These are phyloP conservation scores for Onychomys arenicola DNA, from an alignment of 2,797 vertebrate genomes.

Conservation along the genomic window DNA sequence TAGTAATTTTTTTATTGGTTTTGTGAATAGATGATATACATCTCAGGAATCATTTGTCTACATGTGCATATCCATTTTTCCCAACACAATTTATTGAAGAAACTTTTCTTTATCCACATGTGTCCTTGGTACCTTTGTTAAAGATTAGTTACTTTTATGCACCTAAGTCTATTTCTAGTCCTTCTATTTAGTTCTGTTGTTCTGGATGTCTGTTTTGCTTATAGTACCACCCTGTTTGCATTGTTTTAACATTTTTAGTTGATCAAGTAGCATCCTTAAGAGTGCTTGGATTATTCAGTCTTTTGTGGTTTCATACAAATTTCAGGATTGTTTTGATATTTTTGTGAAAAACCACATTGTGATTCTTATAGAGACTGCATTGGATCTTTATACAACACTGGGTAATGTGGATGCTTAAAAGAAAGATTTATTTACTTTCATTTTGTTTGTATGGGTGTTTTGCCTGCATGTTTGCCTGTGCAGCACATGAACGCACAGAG, in stretches of 20 bases:
- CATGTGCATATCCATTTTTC: neutral
- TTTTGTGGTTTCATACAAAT: neutral
- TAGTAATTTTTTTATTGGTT: neutral
- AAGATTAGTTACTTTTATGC: neutral
- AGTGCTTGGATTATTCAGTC: neutral
- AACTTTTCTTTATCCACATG: neutral
- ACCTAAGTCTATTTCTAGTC: neutral
- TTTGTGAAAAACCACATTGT: neutral
- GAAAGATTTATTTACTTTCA: neutral
- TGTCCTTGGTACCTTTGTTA: neutral
- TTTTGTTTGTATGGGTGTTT: neutral
- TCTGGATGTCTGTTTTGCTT: neutral
- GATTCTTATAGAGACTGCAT: neutral
- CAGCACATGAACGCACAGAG: neutral
- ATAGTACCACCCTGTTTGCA: neutral
- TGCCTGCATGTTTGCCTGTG: neutral
- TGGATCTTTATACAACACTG: neutral
- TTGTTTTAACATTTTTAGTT: neutral
- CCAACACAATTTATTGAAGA: neutral
- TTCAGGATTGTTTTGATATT: neutral
- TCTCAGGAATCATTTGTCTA: neutral
- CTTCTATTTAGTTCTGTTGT: neutral
- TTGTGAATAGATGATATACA: neutral
- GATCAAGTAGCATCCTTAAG: neutral
- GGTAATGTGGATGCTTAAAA: neutral